phyloP scores from a whole-genome alignment of 2,113 vertebrate species.

The Toxostoma redivivum region DNA sequence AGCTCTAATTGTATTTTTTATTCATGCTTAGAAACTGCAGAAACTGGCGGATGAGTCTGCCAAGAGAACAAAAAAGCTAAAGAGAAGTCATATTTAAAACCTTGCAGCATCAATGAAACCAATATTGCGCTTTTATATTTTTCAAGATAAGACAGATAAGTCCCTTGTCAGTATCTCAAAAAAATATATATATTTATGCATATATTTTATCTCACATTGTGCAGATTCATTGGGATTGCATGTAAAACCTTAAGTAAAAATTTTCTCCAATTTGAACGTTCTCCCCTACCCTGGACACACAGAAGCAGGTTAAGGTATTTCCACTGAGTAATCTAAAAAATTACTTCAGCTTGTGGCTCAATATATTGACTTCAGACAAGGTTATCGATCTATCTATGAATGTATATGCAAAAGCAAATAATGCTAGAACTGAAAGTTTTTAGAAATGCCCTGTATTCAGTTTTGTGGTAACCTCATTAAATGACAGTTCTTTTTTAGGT shows the following conservation, averaged over 20 bases:
- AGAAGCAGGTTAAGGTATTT: not conserved
- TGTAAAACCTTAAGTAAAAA: not conserved
- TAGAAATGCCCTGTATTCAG: not conserved
- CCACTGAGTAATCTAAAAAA: not conserved
- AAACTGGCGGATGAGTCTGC: not conserved
- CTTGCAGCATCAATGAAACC: not conserved
- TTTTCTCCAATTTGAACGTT: not conserved
- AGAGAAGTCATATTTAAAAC: not conserved
- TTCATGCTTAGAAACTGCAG: not conserved
- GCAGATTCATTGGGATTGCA: not conserved
- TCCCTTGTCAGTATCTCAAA: not conserved
- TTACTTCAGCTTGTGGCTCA: not conserved
- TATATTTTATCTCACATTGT: not conserved
- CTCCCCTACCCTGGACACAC: not conserved
- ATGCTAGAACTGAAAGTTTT: not conserved
- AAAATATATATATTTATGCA: not conserved
- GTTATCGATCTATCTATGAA: not conserved
- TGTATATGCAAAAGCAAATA: not conserved
- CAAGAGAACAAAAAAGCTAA: not conserved
- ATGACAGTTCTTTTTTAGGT: constrained; percentile 72
- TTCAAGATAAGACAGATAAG: not conserved
- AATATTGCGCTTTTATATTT: not conserved
- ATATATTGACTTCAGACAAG: not conserved
- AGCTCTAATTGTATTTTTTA: not conserved
- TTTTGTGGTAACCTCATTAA: constrained; percentile 33